Percentiles rank a stretch among this genome's conserved stretches.
phyloP scores from a whole-genome alignment of 30 jellyfish, hydroid and myxozoan genomes.

The Aurelia coerulea region DNA sequence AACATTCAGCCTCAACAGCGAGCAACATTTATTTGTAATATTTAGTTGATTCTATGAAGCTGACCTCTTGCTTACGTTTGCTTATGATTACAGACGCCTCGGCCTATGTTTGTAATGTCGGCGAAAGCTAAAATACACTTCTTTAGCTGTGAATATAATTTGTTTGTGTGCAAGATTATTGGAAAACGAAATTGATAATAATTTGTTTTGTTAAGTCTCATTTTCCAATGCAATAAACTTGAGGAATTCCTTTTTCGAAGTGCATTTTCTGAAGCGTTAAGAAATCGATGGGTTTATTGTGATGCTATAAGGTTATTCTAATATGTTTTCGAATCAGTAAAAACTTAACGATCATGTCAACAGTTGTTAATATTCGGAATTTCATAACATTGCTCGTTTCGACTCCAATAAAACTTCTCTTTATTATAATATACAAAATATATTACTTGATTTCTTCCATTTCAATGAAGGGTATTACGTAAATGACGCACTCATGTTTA shows the following conservation, averaged over 20 bases:
- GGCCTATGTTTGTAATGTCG: slow-evolving; percentile 25
- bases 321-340: neutral
- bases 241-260: neutral
- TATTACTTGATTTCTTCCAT: too few species aligned
- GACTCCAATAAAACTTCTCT: too few species aligned
- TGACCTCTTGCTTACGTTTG: too few species aligned
- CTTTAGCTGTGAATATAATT: neutral
- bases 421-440: too few species aligned
- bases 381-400: too few species aligned
- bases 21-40: too few species aligned
- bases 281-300: neutral
- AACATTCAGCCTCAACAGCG: too few species aligned
- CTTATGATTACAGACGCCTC: neutral
- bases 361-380: too few species aligned
- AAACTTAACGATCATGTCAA: neutral
- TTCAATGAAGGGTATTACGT: too few species aligned
- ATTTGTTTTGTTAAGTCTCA: slow-evolving; percentile 10
- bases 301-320: neutral
- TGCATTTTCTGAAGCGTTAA: neutral
- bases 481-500: too few species aligned
- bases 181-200: slow-evolving; percentile 1
- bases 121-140: neutral
- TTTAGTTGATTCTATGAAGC: too few species aligned
- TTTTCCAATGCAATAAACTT: slow-evolving; percentile 10
- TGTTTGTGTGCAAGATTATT: slow-evolving; percentile 10